phyloP scores from a whole-genome alignment of 2,797 vertebrate genomes.

The Myoxocephalus aenaeus region DNA sequence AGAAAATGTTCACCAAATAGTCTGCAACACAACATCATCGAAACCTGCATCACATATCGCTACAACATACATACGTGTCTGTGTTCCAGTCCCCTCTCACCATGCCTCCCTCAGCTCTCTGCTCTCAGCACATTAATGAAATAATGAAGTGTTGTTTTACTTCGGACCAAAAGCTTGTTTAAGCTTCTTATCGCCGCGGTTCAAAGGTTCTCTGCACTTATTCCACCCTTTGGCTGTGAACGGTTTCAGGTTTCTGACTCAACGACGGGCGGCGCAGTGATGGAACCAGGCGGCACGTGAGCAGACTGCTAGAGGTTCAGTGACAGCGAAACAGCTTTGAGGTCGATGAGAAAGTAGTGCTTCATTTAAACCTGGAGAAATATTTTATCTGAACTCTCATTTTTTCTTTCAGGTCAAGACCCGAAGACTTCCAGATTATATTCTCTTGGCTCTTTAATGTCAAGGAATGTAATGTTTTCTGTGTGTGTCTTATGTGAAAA shows the following conservation, averaged over 20 bases:
- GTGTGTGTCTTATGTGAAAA: not conserved
- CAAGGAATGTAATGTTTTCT: not conserved
- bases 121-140: conserved; percentile 49
- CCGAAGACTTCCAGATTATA: not conserved
- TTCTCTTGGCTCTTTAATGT: not conserved
- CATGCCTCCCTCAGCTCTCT: conserved; percentile 48
- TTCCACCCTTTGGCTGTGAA: conserved; percentile 26
- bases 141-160: conserved; percentile 65
- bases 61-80: conserved; percentile 26
- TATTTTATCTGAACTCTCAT: not conserved
- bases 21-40: not conserved
- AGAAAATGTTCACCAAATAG: not conserved
- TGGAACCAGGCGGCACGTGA: not conserved
- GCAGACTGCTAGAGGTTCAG: not conserved
- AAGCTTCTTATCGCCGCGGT: conserved; percentile 74
- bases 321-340: not conserved
- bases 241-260: conserved; percentile 13
- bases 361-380: not conserved
- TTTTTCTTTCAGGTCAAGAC: not conserved
- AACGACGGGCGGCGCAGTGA: not conserved
- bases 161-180: conserved; percentile 35
- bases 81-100: conserved; percentile 26
- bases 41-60: not conserved
- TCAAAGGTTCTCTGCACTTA: conserved; percentile 68
- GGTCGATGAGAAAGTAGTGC: not conserved